Evolutionary conservation across 2,797 vertebrate genomes (phyloP), one percentile per base, ranked within the genome.

Genomic region (Sebastes flavidus): DNA sequence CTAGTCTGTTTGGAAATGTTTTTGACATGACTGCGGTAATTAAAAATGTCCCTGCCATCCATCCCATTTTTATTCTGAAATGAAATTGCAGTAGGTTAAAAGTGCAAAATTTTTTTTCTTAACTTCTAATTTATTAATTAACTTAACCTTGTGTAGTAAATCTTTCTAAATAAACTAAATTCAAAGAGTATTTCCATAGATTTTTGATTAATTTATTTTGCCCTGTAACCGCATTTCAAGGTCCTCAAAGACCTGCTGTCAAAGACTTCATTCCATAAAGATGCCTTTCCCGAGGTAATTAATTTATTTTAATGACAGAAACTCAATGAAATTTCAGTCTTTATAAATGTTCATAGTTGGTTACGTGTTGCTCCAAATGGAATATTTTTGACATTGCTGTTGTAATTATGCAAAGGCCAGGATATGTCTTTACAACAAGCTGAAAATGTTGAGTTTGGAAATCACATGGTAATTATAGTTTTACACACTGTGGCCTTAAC

Each of bases 391-490:
- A 90, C 89, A 91, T 94, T 84, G 80, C 89, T 85, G 82, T 89
- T 88, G 78, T 93, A 95, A 95, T 95, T 94, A 94, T 91, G 87
- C 83, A 87, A 85, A 90, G 88, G 85, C 84, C 75, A 83, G 85
- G 73, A 89, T 94, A 88, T 81, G 89, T 91, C 91, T 95, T 92
- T 90, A 88, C 93, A 94, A 91, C 91, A 89, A 65, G 82, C 82
- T 77, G 88, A 90, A 95, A 90, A 92, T 89, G 88, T 89, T 89
- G 93, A 92, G 88, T 95, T 96, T 95, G 90, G 93, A 95, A 96
- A 96, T 95, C 93, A 95, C 92, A 90, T 80, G 84, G 91, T 94
- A 96, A 96, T 96, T 96, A 95, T 89, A 93, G 92, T 94, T 94
- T 94, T 95, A 92, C 90, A 91, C 92, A 94, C 89, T 88, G 92